phyloP scores from a whole-genome alignment of 1,140 invertebrate species.

The Zaprionus gabonicus region DNA sequence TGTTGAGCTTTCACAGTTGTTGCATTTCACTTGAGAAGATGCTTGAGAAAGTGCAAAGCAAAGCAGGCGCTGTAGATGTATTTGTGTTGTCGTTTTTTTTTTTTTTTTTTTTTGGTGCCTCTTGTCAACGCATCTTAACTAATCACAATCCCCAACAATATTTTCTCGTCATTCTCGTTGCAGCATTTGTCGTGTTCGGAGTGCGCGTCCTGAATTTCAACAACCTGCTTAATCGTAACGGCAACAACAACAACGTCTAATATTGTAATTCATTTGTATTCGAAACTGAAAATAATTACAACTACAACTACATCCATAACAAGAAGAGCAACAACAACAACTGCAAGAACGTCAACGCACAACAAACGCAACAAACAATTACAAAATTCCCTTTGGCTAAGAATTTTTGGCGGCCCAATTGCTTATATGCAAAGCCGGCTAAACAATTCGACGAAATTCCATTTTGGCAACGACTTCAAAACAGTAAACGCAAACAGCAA shows the following conservation, averaged over 20 bases:
- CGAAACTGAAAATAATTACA: conserved; percentile 8
- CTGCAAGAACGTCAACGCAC: conserved; percentile 58
- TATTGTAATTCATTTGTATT: not conserved
- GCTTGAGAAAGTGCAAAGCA: conserved; percentile 45
- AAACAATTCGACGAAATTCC: conserved; percentile 78
- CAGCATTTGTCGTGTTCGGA: conserved; percentile 82
- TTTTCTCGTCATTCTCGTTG: conserved; percentile 77
- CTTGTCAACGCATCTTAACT: conserved; percentile 52
- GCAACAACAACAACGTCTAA: conserved; percentile 18
- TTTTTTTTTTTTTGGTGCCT: not conserved
- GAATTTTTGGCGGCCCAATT: conserved; percentile 65
- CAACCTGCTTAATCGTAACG: conserved; percentile 28
- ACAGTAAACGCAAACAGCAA: conserved; percentile 42
- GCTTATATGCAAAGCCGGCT: conserved; percentile 67
- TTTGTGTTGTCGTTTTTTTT: conserved; percentile 8
- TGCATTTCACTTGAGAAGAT: conserved; percentile 32
- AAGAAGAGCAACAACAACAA: conserved; percentile 13
- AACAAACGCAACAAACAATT: conserved; percentile 78
- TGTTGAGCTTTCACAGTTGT: conserved; percentile 27
- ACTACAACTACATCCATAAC: not conserved
- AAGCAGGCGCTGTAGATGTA: conserved; percentile 64
- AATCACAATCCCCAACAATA: conserved; percentile 47
- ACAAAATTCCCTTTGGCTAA: conserved; percentile 84
- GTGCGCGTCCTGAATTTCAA: conserved; percentile 51
- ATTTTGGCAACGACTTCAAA: conserved; percentile 67